Percentiles rank a stretch among this genome's conserved stretches.
These are phyloP conservation scores for Oncorhynchus clarkii DNA, from an alignment of 2,113 vertebrate species.

Conservation along the genomic window DNA sequence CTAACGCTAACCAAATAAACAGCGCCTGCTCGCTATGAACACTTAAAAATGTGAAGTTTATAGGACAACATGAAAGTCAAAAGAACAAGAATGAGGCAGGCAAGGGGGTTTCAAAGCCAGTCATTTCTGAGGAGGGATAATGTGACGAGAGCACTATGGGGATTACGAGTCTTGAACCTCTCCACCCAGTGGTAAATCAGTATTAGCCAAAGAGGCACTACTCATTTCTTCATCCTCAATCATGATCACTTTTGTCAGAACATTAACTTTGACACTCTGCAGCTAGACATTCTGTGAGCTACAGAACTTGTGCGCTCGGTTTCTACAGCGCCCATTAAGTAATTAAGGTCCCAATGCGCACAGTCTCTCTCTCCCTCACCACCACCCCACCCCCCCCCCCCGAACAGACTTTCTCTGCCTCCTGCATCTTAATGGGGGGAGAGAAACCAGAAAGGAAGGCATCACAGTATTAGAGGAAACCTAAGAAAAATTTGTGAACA, in stretches of 20 bases:
- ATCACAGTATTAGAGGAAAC: conserved; percentile 67
- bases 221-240: conserved; percentile 58
- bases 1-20: neutral
- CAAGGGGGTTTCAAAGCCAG: conserved; percentile 43
- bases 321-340: conserved; percentile 48
- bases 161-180: conserved; percentile 56
- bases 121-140: conserved; percentile 37
- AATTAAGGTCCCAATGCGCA: conserved; percentile 51
- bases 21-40: neutral
- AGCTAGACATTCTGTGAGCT: conserved; percentile 22
- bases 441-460: conserved; percentile 65
- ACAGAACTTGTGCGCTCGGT: conserved; percentile 35
- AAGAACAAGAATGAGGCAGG: conserved; percentile 30
- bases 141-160: conserved; percentile 25
- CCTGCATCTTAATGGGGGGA: conserved; percentile 68
- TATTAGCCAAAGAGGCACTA: conserved; percentile 54
- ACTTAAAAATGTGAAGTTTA: conserved; percentile 5
- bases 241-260: conserved; percentile 41
- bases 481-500: conserved; percentile 72
- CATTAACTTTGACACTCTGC: conserved; percentile 21
- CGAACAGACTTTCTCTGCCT: conserved; percentile 59
- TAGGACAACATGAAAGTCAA: conserved; percentile 26
- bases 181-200: conserved; percentile 48
- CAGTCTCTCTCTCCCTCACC: conserved; percentile 32
- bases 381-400: conserved; percentile 13